Base-by-base conservation (phyloP, 2,113 vertebrate genomes). In the Panthera tigris region DNA sequence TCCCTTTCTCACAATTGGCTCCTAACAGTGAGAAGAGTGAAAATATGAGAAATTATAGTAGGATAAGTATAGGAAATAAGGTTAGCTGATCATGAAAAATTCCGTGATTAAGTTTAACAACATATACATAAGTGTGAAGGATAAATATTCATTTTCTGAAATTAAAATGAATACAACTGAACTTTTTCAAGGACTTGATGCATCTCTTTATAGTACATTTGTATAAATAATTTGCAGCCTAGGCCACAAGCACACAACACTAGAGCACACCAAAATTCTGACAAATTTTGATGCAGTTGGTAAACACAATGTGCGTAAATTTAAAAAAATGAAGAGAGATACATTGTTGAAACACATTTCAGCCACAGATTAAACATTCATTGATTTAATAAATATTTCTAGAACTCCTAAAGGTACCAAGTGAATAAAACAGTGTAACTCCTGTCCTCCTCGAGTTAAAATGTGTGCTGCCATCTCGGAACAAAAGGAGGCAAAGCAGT, bases 331-430 rank as follows among this genome's bases (percentile, higher is more conserved):
- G 36, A 79, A 45, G 2, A 89, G 65, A 95, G 55, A 27, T 39
- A 94, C 39, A 29, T 25, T 61, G 71, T 81, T 83, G 63, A 89
- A 92, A 80, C 68, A 74, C 88, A 90, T 65, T 73, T 87, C 21
- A 93, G 57, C 65, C 57, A 95, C 18, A 81, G 57, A 81, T 61
- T 45, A 91, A 88, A 41, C 33, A 55, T 6, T 33, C n/a, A 27
- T n/a, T 95, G 39, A 55, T 66, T 93, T 94, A 63, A 73, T 48
- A 87, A 69, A 78, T 89, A 96, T 73, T 91, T 82, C 39, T 63
- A 90, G 33, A 81, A 82, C 5, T 29, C 66, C 31, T n/a, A 91
- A 45, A 71, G 36, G 48, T 65, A 12, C 12, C 65, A 81, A 85
- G 65, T 94, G 81, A 87, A 73, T 94, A 87, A 83, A 78, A 63